Evolutionary conservation across 1,140 invertebrate genomes (phyloP), one percentile per base, ranked within the genome.

Genomic region (Drosophila watanabei): DNA sequence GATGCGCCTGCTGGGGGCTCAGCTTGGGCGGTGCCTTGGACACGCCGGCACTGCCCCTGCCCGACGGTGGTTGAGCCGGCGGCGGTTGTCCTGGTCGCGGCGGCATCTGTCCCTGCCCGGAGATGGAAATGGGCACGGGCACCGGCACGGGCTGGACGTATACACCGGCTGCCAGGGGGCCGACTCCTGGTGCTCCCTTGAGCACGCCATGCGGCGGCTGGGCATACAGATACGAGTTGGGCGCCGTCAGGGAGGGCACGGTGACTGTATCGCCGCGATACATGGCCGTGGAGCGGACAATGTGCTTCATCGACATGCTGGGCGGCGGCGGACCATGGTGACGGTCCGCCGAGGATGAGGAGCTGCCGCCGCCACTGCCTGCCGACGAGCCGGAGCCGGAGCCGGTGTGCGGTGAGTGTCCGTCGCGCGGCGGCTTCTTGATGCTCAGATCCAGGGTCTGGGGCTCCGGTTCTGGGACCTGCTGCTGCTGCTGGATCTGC

Each of bases 361-460:
- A 10, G 24, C 66, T 41, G 41, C 39, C 7, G 14, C 45, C 57
- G 16, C 62, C 39, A n/a, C 39, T 9, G 14, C 45, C 57, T n/a
- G 41, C 37, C 20, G 52, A n/a, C n/a, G 64, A 30, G 0, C 43
- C n/a, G 9, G 68, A 46, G 64, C 91, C 5, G 80, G 88, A n/a
- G n/a, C n/a, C 4, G 13, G 94, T 94, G 79, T 95, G 94, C 64
- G 94, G 93, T 0, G 94, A 93, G 20, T 91, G 81, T 0, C 87
- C 87, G 24, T 94, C 95, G 18, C 95, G 94, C 20, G 96, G 92
- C 4, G 96, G 96, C 79, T 97, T 96, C 89, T 97, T 98, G 18
- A 97, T 96, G 83, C 96, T 97, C 41, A 98, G 92, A 90, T 98
- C 97, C 0, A 98, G 93, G 0, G 97, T 96, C 59, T 96, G 95